A percentile compares a stretch with the other conserved stretches of the same genome.
Evolutionary conservation across 1,140 invertebrate genomes (phyloP).

Genomic region (Armadillidium nasatum): DNA sequence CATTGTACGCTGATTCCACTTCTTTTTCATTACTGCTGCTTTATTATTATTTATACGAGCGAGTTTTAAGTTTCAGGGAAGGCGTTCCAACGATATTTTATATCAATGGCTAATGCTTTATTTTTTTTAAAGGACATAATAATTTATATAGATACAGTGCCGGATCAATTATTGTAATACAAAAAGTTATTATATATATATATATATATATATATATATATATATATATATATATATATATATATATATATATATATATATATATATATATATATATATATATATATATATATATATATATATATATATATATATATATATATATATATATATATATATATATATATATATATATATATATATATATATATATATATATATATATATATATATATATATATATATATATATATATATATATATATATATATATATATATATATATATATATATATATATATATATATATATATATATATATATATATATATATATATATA

Average conservation of each 20-base stretch:
- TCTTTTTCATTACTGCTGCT: not conserved
- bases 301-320: conserved; percentile 24
- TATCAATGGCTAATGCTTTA: too few relatives aligned
- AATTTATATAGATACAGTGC: too few relatives aligned
- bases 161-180: not conserved
- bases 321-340: conserved; percentile 23
- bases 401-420: too few relatives aligned
- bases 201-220: conserved; percentile 17
- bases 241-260: not conserved
- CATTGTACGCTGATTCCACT: not conserved
- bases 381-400: too few relatives aligned
- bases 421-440: too few relatives aligned
- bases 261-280: conserved; percentile 9
- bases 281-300: conserved; percentile 13
- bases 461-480: too few relatives aligned
- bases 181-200: not conserved
- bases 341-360: too few relatives aligned
- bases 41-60: conserved; percentile 7
- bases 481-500: too few relatives aligned
- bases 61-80: not conserved
- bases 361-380: too few relatives aligned
- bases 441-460: too few relatives aligned
- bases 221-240: conserved; percentile 13
- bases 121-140: too few relatives aligned
- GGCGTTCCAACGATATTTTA: too few relatives aligned